Evolutionary conservation across 1,140 invertebrate species (phyloP), one percentile per base, ranked within the genome.

Genomic region (Drosophila bipectinata): DNA sequence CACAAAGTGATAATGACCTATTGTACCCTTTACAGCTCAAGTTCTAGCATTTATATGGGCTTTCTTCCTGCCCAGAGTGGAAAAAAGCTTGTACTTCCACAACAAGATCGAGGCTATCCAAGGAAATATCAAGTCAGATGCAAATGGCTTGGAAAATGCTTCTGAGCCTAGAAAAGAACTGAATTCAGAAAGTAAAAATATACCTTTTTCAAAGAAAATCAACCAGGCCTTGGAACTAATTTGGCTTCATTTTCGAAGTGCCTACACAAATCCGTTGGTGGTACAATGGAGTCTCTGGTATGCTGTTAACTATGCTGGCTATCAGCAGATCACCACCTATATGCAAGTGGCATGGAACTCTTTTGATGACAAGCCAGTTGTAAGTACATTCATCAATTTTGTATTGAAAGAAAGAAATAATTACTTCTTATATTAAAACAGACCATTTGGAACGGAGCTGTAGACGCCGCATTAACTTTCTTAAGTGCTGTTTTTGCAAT

Each of bases 241-340:
- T 30, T 95, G 94, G 94, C 90, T 92, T 6, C 96, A 98, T 92
- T 94, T 97, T 45, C 91, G 93, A 41, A 89, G 92, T 28, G 95
- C 97, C 28, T 98, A 96, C 91, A 93, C 94, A 0, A 94, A 96
- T 89, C 71, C 82, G 1, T 94, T 94, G 64, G 94, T 97, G 1
- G n/a, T 97, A 0, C 97, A 96, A 84, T 98, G 97, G 97, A 97
- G 96, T 1, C 84, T 97, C 18, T 97, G 97, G 95, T 98, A 97
- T 94, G 95, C 97, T 0, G 92, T 95, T 12, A 94, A 95, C 0
- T 94, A 96, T n/a, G 96, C 96, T 75, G 96, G 97, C 10, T 97
- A 95, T 92, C 94, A 96, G 15, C 96, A 97, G 91, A 94, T 96
- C 3, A 94, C 95, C 58, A 95, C 93, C 34, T 98, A 97, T 81